Evolutionary conservation across 1,140 invertebrate species (phyloP), one percentile per base, ranked within the genome.

Genomic region (Megathymus violae): DNA sequence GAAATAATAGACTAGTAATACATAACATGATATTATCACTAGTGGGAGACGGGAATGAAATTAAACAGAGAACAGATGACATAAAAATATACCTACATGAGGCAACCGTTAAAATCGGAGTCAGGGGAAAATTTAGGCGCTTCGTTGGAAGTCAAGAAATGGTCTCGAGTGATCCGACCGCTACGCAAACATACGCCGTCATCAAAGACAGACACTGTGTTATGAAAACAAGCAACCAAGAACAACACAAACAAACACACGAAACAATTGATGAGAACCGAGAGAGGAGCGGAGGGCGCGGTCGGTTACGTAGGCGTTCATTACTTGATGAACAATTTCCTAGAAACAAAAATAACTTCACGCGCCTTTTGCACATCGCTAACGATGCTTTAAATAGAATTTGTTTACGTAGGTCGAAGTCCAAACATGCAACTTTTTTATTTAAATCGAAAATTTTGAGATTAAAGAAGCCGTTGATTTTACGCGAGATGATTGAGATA

Each of bases 161-260:
- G 41, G 67, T 69, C 56, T 63, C 61, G 40, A 73, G 76, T 62
- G 71, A 77, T 74, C 69, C 76, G 74, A 75, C 78, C 82, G 78
- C 78, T 79, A 64, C 46, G 65, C 77, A 86, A 89, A 89, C 81
- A 86, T 62, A 72, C 67, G 67, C 66, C 64, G 71, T 78, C 83
- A 83, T 88, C 85, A 87, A 87, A 89, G 80, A 86, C 82, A 90
- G 82, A 85, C 85, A 82, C 67, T 76, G 73, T 85, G 83, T 90
- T 90, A 88, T 90, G 85, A 90, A 88, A 90, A 88, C 85, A 90
- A 85, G 82, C 82, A 82, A 71, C 76, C 71, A 71, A 76, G 78
- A 84, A 77, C 78, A 88, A 89, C 85, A 89, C 75, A 85, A 85
- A 87, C 83, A 86, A 82, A 81, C 79, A 87, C 73, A 76, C 64